A percentile compares a stretch with the other conserved stretches of the same genome.
Evolutionary conservation across 1,140 invertebrate species (phyloP).

Genomic region (Anastrepha obliqua): DNA sequence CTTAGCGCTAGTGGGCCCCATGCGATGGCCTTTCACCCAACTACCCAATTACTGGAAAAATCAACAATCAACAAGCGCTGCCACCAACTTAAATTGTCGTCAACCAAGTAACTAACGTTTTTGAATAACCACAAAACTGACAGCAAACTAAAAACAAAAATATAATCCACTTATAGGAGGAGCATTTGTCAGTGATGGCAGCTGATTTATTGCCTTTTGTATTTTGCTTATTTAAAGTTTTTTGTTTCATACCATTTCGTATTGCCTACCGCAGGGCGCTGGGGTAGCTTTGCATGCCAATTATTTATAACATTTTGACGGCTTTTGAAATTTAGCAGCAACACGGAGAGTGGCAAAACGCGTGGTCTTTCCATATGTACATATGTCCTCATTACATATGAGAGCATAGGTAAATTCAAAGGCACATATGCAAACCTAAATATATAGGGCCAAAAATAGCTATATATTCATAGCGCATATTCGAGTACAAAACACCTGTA

Average conservation of each 20-base stretch:
- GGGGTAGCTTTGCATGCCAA: conserved; percentile 54
- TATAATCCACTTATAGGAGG: neutral
- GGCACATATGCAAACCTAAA: no score
- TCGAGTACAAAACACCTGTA: no score
- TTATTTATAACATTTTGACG: conserved; percentile 56
- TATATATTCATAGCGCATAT: no score
- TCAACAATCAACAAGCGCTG: conserved; percentile 17
- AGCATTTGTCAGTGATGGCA: neutral
- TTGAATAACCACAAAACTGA: neutral
- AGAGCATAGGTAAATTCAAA: no score
- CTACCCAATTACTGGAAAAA: neutral
- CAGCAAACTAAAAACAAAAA: neutral
- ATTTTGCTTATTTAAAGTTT: conserved; percentile 18
- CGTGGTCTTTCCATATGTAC: neutral
- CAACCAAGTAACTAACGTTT: neutral
- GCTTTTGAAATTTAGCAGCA: conserved; percentile 29
- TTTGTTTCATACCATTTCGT: conserved; percentile 16
- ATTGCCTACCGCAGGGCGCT: conserved; percentile 15
- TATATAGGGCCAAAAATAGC: neutral
- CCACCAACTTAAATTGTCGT: neutral
- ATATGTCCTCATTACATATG: neutral
- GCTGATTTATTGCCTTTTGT: neutral
- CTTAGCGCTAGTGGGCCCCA: no score
- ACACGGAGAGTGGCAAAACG: neutral
- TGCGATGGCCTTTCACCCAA: neutral